phyloP scores from a whole-genome alignment of 2,113 vertebrate genomes.

The Elachura formosa region DNA sequence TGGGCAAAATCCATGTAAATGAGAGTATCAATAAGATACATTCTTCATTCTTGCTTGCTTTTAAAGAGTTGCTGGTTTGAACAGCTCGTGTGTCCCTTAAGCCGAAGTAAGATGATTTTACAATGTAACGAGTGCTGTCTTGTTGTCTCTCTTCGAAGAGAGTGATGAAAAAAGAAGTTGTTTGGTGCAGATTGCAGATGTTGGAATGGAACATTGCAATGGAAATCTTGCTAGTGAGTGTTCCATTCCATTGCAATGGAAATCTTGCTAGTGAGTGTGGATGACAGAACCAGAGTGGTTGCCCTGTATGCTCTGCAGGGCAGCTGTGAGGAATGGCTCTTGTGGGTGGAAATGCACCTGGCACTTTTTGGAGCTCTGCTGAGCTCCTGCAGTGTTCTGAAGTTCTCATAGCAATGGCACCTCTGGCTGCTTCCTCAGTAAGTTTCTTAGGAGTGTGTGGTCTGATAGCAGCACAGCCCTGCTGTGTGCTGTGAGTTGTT shows the following conservation, averaged over 20 bases:
- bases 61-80: background rate
- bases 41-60: background rate
- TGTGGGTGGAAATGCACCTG: background rate
- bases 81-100: background rate
- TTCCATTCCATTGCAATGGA: too few relatives aligned
- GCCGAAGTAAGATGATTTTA: background rate
- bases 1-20: background rate
- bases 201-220: too few relatives aligned
- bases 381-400: background rate
- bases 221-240: background rate
- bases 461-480: background rate
- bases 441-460: background rate
- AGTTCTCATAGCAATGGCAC: rapidly evolving
- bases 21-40: background rate
- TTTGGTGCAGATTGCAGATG: background rate
- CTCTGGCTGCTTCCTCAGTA: background rate
- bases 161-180: background rate
- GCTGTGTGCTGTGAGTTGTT: rapidly evolving
- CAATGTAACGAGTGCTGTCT: background rate
- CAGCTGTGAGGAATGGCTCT: background rate
- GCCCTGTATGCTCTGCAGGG: background rate
- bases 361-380: background rate
- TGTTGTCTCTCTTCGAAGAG: background rate
- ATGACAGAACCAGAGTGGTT: background rate
- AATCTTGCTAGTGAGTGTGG: background rate